Conservation (phyloP, 2,888 invertebrate genomes). For the Trachelus tabidus region DNA sequence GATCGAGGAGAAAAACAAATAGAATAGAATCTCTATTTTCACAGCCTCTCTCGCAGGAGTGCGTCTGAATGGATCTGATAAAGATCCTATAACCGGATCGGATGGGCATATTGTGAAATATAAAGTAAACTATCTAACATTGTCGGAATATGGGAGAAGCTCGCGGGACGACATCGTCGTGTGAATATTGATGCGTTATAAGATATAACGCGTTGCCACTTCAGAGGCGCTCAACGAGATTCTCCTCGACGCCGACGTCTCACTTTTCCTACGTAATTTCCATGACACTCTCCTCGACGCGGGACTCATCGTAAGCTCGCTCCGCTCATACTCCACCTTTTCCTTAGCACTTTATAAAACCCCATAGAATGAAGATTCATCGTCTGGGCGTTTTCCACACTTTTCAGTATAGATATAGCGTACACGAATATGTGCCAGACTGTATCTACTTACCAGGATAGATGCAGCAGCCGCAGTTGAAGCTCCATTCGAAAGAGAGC, state of each 20-base stretch:
- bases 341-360: neutral
- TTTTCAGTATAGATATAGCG: neutral
- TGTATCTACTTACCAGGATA: neutral
- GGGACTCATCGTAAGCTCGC: neutral
- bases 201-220: constrained; percentile 23
- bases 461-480: neutral
- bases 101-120: constrained; percentile 50
- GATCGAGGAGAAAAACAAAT: neutral
- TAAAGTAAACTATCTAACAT: constrained; percentile 52
- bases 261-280: neutral
- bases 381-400: neutral
- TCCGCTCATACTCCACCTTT: neutral
- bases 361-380: neutral
- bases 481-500: neutral
- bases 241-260: neutral
- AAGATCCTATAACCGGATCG: constrained; percentile 47
- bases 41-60: constrained; percentile 35
- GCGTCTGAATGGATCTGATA: constrained; percentile 49
- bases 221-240: constrained; percentile 1
- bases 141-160: constrained; percentile 40
- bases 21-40: constrained; percentile 47
- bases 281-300: neutral
- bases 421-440: neutral
- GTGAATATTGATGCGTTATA: constrained; percentile 48
- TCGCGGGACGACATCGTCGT: constrained; percentile 29